A percentile compares a stretch with the other conserved stretches of the same genome.
phyloP scores from a whole-genome alignment of 2,888 invertebrate species.

The Cenopis cana region DNA sequence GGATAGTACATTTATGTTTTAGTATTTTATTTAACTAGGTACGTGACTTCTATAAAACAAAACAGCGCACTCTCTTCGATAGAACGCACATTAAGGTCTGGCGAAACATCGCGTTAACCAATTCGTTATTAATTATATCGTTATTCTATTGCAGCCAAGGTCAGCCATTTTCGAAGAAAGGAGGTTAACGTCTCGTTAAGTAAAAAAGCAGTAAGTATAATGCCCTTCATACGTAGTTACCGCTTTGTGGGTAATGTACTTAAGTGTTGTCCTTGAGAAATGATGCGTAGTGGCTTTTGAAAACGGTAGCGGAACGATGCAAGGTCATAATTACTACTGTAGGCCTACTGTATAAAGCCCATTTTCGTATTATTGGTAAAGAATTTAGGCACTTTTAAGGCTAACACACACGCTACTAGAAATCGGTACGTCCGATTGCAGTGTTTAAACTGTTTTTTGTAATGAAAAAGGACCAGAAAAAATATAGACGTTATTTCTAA shows the following conservation, averaged over 20 bases:
- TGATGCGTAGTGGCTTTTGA: neutral
- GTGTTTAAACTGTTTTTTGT: too few relatives aligned
- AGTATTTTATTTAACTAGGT: too few relatives aligned
- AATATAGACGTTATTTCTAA: too few relatives aligned
- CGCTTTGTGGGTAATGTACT: neutral
- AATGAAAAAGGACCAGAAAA: too few relatives aligned
- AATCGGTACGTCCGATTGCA: too few relatives aligned
- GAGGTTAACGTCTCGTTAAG: slow-evolving; percentile 31
- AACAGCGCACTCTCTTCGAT: slow-evolving; percentile 13
- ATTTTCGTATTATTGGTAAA: too few relatives aligned
- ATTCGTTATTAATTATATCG: slow-evolving; percentile 41
- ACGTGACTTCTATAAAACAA: too few relatives aligned
- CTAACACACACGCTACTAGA: too few relatives aligned
- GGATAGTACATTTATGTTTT: too few relatives aligned
- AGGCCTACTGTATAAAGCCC: too few relatives aligned
- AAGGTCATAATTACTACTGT: neutral
- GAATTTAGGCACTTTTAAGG: too few relatives aligned
- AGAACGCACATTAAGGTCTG: slow-evolving; percentile 39
- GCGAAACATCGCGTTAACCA: slow-evolving; percentile 33
- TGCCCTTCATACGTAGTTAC: neutral
- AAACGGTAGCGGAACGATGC: neutral
- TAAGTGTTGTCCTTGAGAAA: neutral
- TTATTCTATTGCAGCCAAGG: slow-evolving; percentile 42
- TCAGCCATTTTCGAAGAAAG: slow-evolving; percentile 40
- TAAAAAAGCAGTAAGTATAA: slow-evolving; percentile 6